phyloP scores from a whole-genome alignment of 2,888 invertebrate genomes.

The Tachystola acroxantha region DNA sequence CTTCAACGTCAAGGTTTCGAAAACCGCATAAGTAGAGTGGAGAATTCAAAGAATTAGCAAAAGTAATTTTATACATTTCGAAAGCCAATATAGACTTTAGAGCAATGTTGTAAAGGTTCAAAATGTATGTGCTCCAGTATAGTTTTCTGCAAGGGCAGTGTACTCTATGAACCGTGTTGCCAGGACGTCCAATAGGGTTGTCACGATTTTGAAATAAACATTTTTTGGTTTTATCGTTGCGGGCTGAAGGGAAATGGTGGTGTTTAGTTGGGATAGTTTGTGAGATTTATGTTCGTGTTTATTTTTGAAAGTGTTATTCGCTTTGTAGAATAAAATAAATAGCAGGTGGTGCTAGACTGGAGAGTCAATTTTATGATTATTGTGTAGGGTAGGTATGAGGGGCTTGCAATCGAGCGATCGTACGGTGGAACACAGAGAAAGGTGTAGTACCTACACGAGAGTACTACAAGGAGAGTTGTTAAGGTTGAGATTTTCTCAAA shows the following conservation, averaged over 20 bases:
- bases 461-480: too few relatives aligned
- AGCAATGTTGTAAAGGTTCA: constrained; percentile 18
- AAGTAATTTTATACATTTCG: constrained; percentile 10
- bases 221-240: not conserved
- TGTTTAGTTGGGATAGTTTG: too few relatives aligned
- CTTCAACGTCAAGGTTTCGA: constrained; percentile 6
- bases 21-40: constrained; percentile 4
- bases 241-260: not conserved
- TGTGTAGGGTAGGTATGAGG: too few relatives aligned
- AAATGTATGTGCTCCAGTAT: constrained; percentile 21
- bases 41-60: constrained; percentile 14
- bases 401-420: too few relatives aligned
- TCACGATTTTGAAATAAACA: constrained; percentile 43
- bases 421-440: too few relatives aligned
- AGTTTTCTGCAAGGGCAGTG: constrained; percentile 54
- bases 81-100: constrained; percentile 18
- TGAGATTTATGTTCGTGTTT: too few relatives aligned
- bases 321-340: too few relatives aligned
- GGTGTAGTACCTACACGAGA: too few relatives aligned
- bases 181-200: constrained; percentile 60
- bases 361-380: too few relatives aligned
- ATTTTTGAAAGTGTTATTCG: too few relatives aligned
- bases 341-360: too few relatives aligned
- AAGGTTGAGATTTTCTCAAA: too few relatives aligned
- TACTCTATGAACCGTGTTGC: constrained; percentile 61